These are phyloP conservation scores for Toxonevra muliebris DNA, from an alignment of 2,888 invertebrate genomes.

Conservation along the genomic window DNA sequence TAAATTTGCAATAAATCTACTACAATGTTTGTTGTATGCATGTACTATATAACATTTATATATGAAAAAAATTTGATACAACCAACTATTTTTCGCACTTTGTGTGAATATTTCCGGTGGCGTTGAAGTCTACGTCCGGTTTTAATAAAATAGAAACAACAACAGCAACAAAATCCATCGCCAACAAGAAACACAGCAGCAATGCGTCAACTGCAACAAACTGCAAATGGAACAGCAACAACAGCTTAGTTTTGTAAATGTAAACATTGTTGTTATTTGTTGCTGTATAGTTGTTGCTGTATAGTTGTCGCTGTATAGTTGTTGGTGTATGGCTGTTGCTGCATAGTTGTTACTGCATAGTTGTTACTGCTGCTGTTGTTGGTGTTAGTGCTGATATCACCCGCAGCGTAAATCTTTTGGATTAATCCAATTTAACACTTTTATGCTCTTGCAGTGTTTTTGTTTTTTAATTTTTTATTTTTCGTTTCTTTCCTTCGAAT, in stretches of 20 bases:
- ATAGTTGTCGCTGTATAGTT: slow-evolving; percentile 23
- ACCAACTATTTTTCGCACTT: slow-evolving; percentile 19
- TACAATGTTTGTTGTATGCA: no score
- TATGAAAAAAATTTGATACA: no score
- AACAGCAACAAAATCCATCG: slow-evolving; percentile 27
- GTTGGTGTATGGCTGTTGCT: slow-evolving; percentile 27
- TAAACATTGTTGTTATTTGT: slow-evolving; percentile 18
- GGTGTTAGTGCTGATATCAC: slow-evolving; percentile 54
- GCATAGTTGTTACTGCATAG: no score
- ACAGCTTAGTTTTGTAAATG: slow-evolving; percentile 12
- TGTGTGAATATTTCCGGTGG: slow-evolving; percentile 52
- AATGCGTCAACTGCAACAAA: neutral
- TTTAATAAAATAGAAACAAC: slow-evolving; percentile 35
- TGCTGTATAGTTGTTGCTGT: slow-evolving; percentile 5
- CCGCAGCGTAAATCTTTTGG: slow-evolving; percentile 63
- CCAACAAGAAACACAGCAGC: slow-evolving; percentile 8
- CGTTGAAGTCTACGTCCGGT: slow-evolving; percentile 57
- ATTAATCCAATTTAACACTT: slow-evolving; percentile 64
- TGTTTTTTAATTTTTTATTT: neutral
- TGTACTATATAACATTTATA: no score
- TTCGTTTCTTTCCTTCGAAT: slow-evolving; percentile 30
- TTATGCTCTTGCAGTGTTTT: slow-evolving; percentile 45
- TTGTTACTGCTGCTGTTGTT: slow-evolving; percentile 38
- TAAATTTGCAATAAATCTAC: no score
- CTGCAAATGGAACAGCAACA: slow-evolving; percentile 6